Conservation (phyloP, 2,797 vertebrate genomes). For the Erethizon dorsatum region DNA sequence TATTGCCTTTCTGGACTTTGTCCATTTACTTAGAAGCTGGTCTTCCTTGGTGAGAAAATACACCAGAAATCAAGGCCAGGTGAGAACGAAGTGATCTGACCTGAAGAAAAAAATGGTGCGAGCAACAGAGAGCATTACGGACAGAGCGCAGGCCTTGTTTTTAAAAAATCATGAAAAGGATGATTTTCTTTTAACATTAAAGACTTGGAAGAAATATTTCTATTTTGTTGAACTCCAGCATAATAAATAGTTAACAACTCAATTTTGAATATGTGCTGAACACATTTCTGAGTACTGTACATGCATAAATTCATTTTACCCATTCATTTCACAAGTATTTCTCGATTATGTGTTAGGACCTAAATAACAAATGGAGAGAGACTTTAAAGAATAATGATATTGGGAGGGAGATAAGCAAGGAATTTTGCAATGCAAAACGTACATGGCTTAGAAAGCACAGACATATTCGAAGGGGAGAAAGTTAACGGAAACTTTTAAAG, state of each 20-base stretch:
- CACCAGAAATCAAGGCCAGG: slow-evolving; percentile 6
- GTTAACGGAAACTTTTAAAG: neutral
- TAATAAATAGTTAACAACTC: slow-evolving; percentile 26
- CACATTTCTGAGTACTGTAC: neutral
- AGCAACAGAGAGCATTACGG: neutral
- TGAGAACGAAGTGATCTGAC: neutral
- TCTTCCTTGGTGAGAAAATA: neutral
- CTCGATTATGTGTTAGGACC: neutral
- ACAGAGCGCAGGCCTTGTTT: neutral
- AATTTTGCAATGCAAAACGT: neutral
- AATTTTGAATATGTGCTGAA: neutral
- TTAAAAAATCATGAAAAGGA: neutral
- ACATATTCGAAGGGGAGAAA: neutral
- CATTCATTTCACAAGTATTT: neutral
- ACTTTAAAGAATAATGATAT: neutral
- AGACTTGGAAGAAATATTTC: slow-evolving; percentile 15
- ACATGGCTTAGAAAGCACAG: neutral
- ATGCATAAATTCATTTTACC: neutral
- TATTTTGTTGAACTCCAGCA: slow-evolving; percentile 15
- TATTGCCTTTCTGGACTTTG: neutral
- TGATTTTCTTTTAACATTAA: slow-evolving; percentile 56
- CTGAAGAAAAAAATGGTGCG: neutral
- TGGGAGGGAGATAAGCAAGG: neutral
- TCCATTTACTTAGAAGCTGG: slow-evolving; percentile 8
- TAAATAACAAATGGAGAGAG: neutral